phyloP scores from a whole-genome alignment of 2,888 invertebrate species.

The Caenorhabditis angaria region DNA sequence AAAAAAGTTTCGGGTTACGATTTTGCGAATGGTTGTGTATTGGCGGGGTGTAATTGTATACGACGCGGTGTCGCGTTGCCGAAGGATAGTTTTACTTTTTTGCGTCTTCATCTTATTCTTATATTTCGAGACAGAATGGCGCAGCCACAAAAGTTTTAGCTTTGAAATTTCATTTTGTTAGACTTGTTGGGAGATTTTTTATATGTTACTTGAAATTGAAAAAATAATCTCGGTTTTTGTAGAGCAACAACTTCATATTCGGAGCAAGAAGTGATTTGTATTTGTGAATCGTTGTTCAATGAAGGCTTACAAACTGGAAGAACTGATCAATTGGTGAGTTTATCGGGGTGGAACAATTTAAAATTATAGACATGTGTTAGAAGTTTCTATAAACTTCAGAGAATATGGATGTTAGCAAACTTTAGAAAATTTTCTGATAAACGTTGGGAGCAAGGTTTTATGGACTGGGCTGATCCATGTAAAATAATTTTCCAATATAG shows the following conservation, averaged over 20 bases:
- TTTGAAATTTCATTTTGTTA: constrained; percentile 2
- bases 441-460: too few species aligned
- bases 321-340: constrained; percentile 53
- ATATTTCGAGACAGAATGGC: too few species aligned
- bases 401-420: too few species aligned
- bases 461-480: too few species aligned
- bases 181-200: neutral
- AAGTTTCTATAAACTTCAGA: too few species aligned
- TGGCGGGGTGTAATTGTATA: constrained; percentile 38
- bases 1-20: constrained; percentile 38
- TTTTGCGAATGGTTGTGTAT: neutral
- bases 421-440: too few species aligned
- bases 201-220: neutral
- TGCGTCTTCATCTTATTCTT: neutral
- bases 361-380: too few species aligned
- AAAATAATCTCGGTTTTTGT: constrained; percentile 8
- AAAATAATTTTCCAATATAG: too few species aligned
- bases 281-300: constrained; percentile 57
- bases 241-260: constrained; percentile 52
- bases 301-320: constrained; percentile 55
- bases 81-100: constrained; percentile 21
- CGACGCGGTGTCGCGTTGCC: constrained; percentile 16
- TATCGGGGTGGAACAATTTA: neutral
- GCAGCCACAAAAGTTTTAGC: constrained; percentile 13
- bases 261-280: constrained; percentile 54